Conservation (phyloP, 1,140 invertebrate genomes). For the Leptopilina clavipes region DNA sequence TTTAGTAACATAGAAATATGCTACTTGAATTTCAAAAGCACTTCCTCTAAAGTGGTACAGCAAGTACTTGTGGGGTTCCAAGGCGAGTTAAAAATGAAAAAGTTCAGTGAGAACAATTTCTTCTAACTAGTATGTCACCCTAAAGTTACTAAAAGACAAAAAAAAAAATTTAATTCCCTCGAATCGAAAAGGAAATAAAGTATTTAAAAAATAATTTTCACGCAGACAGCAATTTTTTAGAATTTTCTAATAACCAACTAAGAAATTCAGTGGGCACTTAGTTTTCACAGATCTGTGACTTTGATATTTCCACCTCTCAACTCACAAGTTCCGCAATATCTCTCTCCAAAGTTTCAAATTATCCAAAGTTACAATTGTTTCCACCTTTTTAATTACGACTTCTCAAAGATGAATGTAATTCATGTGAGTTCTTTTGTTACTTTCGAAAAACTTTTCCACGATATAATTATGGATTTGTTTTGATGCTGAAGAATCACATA, state of each 20-base stretch:
- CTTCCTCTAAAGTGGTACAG: conserved; percentile 4
- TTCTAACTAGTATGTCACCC: not conserved
- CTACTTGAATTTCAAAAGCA: conserved; percentile 7
- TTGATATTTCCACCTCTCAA: not conserved
- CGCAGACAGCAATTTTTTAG: not conserved
- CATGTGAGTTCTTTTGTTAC: not conserved
- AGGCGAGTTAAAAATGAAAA: not conserved
- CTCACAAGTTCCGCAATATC: conserved; percentile 25
- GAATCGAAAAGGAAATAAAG: not conserved
- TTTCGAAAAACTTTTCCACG: not conserved
- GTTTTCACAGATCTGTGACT: not conserved
- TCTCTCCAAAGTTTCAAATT: conserved; percentile 14
- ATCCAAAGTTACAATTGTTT: conserved; percentile 14
- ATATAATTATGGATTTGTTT: conserved; percentile 9
- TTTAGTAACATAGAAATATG: conserved; percentile 2
- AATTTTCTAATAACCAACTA: conserved; percentile 9
- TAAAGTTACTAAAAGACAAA: not conserved
- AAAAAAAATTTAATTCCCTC: not conserved
- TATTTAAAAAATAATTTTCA: not conserved
- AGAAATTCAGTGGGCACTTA: not conserved
- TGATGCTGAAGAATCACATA: not conserved
- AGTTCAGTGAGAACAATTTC: not conserved
- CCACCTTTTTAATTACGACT: conserved; percentile 13
- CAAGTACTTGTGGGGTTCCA: not conserved
- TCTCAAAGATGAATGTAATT: conserved; percentile 4